Evolutionary conservation across 1,140 invertebrate species (phyloP).

Genomic region (Lysiphlebus fabarum): DNA sequence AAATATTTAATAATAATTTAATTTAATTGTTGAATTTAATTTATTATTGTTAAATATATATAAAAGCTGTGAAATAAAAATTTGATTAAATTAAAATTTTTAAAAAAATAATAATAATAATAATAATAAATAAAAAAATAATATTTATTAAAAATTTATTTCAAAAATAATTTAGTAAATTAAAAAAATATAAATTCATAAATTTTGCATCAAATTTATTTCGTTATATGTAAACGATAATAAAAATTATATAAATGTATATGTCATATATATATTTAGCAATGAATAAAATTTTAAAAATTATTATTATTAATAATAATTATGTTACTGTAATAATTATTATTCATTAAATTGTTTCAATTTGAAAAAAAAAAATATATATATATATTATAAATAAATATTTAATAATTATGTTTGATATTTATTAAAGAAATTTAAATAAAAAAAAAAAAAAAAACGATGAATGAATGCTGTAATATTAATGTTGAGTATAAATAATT

Average conservation of each 20-base stretch:
- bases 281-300: too few species aligned
- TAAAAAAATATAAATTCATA: neutral
- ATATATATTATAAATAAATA: too few species aligned
- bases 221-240: constrained; percentile 5
- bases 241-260: constrained; percentile 5
- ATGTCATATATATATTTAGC: too few species aligned
- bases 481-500: too few species aligned
- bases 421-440: too few species aligned
- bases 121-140: neutral
- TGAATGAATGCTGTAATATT: too few species aligned
- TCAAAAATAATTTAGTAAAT: neutral
- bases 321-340: neutral
- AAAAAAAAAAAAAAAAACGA: too few species aligned
- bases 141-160: neutral
- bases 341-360: too few species aligned
- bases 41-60: neutral
- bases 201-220: constrained; percentile 5
- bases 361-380: too few species aligned
- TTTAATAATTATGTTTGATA: too few species aligned
- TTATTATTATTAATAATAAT: neutral
- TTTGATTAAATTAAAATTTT: neutral
- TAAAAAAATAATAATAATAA: too few species aligned
- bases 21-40: neutral
- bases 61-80: neutral
- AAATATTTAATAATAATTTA: neutral